These are phyloP conservation scores for Chloropsis hardwickii DNA, from an alignment of 2,113 vertebrate genomes.

Conservation along the genomic window DNA sequence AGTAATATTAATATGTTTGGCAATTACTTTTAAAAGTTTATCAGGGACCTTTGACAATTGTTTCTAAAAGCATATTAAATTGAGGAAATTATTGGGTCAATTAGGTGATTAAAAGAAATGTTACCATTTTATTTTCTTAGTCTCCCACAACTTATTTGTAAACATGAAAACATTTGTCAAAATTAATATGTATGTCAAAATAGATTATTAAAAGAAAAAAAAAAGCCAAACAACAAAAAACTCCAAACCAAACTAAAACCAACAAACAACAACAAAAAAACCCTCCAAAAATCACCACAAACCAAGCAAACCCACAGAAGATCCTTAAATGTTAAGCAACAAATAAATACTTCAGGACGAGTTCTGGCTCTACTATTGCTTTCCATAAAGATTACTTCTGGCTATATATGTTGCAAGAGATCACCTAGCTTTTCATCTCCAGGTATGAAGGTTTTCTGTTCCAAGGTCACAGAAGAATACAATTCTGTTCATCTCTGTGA, in stretches of 20 bases:
- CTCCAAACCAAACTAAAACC: not conserved
- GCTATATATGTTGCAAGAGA: not conserved
- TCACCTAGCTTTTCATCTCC: not conserved
- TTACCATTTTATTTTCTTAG: not conserved
- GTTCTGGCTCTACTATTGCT: not conserved
- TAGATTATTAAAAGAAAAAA: not conserved
- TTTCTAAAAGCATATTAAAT: not conserved
- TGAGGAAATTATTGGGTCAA: not conserved
- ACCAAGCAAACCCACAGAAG: not conserved
- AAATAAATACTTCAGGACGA: not conserved
- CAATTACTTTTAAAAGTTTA: not conserved
- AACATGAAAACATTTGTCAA: not conserved
- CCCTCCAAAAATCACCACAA: not conserved
- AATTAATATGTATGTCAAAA: not conserved
- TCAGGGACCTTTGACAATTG: not conserved
- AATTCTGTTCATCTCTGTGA: not conserved
- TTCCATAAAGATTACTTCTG: not conserved
- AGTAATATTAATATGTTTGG: not conserved
- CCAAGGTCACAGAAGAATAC: not conserved
- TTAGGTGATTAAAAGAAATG: not conserved
- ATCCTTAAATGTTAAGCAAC: not conserved
- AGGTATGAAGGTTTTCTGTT: not conserved
- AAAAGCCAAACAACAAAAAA: not conserved
- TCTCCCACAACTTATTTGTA: not conserved
- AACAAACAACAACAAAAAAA: too few relatives aligned